Percentiles rank a stretch among this genome's conserved stretches.
These are phyloP conservation scores for Heliconius eleuchia DNA, from an alignment of 1,140 invertebrate genomes.

Conservation along the genomic window DNA sequence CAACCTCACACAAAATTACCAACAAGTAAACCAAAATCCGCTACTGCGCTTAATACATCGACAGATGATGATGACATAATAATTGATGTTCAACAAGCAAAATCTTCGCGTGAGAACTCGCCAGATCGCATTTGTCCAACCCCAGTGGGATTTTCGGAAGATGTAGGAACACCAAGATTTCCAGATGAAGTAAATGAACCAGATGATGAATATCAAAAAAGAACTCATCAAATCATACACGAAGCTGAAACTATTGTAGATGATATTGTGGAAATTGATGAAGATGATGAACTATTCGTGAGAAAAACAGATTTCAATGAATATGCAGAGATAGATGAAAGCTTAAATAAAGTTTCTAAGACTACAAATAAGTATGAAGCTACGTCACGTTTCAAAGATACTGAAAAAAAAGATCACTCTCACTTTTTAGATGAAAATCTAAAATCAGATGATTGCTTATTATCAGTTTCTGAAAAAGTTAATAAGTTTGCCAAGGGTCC, in stretches of 20 bases:
- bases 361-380: constrained; percentile 57
- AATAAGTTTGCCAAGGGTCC: constrained; percentile 81
- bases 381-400: constrained; percentile 59
- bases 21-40: constrained; percentile 73
- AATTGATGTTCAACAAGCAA: constrained; percentile 85
- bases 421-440: constrained; percentile 64
- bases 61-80: constrained; percentile 80
- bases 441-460: constrained; percentile 79
- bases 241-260: constrained; percentile 76
- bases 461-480: constrained; percentile 84
- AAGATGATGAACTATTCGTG: constrained; percentile 75
- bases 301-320: constrained; percentile 57
- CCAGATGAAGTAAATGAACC: constrained; percentile 87
- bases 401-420: constrained; percentile 58
- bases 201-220: constrained; percentile 82
- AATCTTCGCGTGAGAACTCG: constrained; percentile 87
- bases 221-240: constrained; percentile 71
- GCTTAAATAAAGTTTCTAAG: constrained; percentile 78
- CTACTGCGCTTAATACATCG: constrained; percentile 68
- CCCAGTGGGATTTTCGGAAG: constrained; percentile 82
- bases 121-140: constrained; percentile 85
- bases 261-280: constrained; percentile 81
- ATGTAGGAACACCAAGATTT: constrained; percentile 84
- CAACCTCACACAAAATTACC: constrained; percentile 62
- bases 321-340: constrained; percentile 64